Evolutionary conservation across 2,113 vertebrate genomes (phyloP).

Genomic region (Cyprinodon brontotheroides): DNA sequence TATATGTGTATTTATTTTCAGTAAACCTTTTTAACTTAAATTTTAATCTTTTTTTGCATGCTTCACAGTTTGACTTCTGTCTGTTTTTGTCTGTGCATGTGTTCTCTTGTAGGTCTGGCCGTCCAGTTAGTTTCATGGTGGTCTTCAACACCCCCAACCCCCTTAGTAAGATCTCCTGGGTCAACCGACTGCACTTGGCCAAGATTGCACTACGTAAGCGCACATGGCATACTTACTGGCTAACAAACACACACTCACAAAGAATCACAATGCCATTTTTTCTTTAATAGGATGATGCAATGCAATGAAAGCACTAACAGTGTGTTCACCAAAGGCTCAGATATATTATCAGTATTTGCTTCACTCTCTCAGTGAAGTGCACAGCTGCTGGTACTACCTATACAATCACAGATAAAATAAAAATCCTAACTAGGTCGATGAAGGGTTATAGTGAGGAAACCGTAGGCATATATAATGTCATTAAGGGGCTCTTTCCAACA

Average conservation of each 20-base stretch:
- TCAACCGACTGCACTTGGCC: constrained; percentile 92
- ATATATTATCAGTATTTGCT: constrained; percentile 32
- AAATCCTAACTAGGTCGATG: constrained; percentile 23
- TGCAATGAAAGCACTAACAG: constrained; percentile 48
- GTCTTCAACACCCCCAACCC: constrained; percentile 96
- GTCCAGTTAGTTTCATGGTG: constrained; percentile 94
- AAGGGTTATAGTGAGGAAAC: constrained; percentile 16
- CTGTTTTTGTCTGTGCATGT: constrained; percentile 31
- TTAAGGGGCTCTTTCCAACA: not conserved
- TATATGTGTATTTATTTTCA: not conserved
- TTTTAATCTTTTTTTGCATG: not conserved
- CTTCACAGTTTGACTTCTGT: constrained; percentile 1
- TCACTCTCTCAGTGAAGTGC: constrained; percentile 21
- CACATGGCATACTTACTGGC: not conserved
- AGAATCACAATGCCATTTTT: constrained; percentile 27
- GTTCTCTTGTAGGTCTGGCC: constrained; percentile 85
- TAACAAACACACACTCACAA: constrained; percentile 1
- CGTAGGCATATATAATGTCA: constrained; percentile 4
- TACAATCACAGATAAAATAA: constrained; percentile 17
- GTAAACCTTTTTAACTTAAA: not conserved
- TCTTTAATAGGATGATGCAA: constrained; percentile 63
- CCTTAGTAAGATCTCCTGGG: constrained; percentile 97
- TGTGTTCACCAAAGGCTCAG: constrained; percentile 41
- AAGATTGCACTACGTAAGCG: constrained; percentile 92
- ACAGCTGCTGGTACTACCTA: constrained; percentile 13